A percentile compares a stretch with the other conserved stretches of the same genome.
phyloP scores from a whole-genome alignment of 2,797 vertebrate genomes.

The Sorex maritimensis region DNA sequence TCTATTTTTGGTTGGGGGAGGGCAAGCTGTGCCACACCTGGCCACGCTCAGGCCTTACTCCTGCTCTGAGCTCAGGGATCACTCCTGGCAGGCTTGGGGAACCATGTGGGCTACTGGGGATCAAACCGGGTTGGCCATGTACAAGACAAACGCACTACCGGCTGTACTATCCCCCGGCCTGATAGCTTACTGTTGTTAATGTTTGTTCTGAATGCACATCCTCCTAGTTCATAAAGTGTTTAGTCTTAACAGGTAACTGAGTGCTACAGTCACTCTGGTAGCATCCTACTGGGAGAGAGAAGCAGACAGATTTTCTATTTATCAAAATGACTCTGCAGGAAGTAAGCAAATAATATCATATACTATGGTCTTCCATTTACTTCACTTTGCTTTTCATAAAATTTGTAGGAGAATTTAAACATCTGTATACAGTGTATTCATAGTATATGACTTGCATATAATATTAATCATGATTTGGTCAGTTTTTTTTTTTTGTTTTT shows the following conservation, averaged over 20 bases:
- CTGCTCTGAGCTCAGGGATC: no score
- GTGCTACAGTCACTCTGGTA: neutral
- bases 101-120: no score
- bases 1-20: no score
- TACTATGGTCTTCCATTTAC: neutral
- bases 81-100: no score
- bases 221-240: conserved; percentile 7
- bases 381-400: neutral
- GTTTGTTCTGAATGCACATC: neutral
- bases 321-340: conserved; percentile 3
- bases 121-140: no score
- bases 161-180: no score
- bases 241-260: conserved; percentile 49
- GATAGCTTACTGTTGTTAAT: neutral
- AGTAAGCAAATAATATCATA: neutral
- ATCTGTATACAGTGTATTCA: neutral
- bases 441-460: neutral
- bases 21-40: no score
- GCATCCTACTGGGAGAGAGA: neutral
- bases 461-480: neutral
- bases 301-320: neutral
- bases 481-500: conserved; percentile 46
- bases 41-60: no score
- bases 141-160: no score
- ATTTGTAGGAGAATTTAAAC: conserved; percentile 47